phyloP scores from a whole-genome alignment of 2,113 vertebrate species.

The Crotalus tigris region DNA sequence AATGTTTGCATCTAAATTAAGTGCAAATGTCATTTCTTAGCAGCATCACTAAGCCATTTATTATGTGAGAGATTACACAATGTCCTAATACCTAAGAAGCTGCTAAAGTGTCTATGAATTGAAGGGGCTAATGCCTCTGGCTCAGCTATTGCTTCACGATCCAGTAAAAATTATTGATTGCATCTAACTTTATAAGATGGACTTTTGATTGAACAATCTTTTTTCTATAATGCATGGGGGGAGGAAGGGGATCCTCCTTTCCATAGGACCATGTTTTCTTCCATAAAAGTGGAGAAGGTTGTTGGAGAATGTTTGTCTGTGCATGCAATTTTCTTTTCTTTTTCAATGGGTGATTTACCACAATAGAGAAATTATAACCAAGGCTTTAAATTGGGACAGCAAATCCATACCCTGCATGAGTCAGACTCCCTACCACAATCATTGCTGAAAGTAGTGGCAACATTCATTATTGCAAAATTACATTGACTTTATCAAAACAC shows the following conservation, averaged over 20 bases:
- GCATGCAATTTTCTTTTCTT: neutral
- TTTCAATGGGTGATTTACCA: neutral
- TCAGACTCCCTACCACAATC: neutral
- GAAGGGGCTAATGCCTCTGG: conserved; percentile 57
- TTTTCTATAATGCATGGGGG: neutral
- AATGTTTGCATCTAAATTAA: conserved; percentile 35
- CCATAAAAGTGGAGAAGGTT: neutral
- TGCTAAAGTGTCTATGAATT: conserved; percentile 47
- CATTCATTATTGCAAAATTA: neutral
- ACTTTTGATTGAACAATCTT: conserved; percentile 29
- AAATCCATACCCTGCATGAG: neutral
- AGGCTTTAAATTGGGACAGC: neutral
- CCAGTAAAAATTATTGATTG: conserved; percentile 40
- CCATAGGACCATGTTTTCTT: neutral
- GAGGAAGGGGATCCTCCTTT: neutral
- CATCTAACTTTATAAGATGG: conserved; percentile 42
- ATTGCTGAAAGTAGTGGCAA: neutral
- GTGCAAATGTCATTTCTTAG: conserved; percentile 36
- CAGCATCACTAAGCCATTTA: conserved; percentile 42
- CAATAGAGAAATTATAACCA: neutral
- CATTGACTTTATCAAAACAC: neutral
- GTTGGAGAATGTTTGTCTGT: neutral
- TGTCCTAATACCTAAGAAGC: conserved; percentile 57
- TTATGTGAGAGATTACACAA: conserved; percentile 41
- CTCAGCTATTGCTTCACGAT: conserved; percentile 47